Base-by-base conservation (phyloP, 2,113 vertebrate species). In the Taurulus bubalis region DNA sequence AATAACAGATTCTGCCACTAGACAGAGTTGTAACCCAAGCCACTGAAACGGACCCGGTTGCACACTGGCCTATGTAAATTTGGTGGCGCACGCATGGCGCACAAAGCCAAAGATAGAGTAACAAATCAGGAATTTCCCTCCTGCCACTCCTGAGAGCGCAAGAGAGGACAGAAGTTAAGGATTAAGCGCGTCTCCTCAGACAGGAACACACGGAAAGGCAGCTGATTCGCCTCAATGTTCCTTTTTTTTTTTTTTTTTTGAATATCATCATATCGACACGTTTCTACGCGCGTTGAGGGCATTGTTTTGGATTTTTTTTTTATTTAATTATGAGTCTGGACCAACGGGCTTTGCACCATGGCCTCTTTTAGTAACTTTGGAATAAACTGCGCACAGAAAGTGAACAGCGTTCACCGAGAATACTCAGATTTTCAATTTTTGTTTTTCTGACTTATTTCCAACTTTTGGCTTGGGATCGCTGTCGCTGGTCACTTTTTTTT, bases 121-220 rank as follows among this genome's bases (percentile, higher is more conserved):
- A 94, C 91, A 93, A 92, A 94, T 92, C 91, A 94, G 94, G 94
- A 95, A 95, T 95, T 93, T 94, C 93, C 93, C 93, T 93, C 86
- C 80, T 94, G 89, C 93, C 91, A 92, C 94, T 94, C 94, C 94
- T 94, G 94, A 89, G 89, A 90, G 89, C 84, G 80, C 89, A 75
- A 70, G 79, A 74, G 75, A 90, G 81, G 89, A 90, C 87, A 84
- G 58, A 81, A 90, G 86, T 91, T 78, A 75, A 36, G 80, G 77
- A 85, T 76, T 70, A 76, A 78, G 87, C 71, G 24, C 80, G 73
- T 83, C 82, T 93, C 80, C 58, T 82, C 80, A 2, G 66, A 79
- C 77, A 55, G 74, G 16, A 53, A 67, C 55, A 56, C 40, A 66
- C 80, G 83, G 60, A 63, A 62, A 71, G 40, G 72, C 66, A 71